Conservation (phyloP, 2,797 vertebrate genomes). For the Manis pentadactyla region DNA sequence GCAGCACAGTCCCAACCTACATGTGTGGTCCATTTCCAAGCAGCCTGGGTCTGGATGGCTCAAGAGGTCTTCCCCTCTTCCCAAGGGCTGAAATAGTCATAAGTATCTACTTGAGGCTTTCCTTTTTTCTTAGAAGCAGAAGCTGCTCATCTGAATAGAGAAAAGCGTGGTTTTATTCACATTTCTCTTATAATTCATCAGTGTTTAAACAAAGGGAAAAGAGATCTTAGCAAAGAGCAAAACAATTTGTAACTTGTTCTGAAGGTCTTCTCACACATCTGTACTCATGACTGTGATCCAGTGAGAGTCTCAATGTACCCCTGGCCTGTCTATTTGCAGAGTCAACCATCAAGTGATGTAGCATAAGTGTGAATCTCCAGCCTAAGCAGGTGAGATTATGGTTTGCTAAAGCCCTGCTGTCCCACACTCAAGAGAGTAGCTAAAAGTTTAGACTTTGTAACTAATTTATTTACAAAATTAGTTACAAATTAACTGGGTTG, state of each 20-base stretch:
- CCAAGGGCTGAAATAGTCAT: background rate
- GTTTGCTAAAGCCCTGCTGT: background rate
- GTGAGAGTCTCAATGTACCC: background rate
- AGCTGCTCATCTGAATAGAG: slow-evolving; percentile 36
- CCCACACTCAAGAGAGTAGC: background rate
- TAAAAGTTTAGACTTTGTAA: background rate
- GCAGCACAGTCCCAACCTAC: background rate
- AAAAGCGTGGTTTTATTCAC: slow-evolving; percentile 56
- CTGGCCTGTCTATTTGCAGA: background rate
- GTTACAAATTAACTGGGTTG: background rate
- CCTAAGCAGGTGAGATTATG: background rate
- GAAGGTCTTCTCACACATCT: background rate
- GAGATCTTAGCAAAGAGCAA: slow-evolving; percentile 44
- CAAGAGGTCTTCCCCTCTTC: background rate
- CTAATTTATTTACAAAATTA: background rate
- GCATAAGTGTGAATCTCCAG: background rate
- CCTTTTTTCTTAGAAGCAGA: slow-evolving; percentile 18
- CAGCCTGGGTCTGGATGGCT: background rate
- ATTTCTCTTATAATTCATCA: slow-evolving; percentile 49
- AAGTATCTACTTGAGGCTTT: background rate
- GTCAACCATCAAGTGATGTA: background rate
- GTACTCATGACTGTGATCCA: background rate
- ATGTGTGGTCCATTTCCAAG: background rate
- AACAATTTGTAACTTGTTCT: slow-evolving; percentile 36
- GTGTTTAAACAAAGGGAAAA: slow-evolving; percentile 51